These are phyloP conservation scores for Drosophila pseudoobscura DNA, from an alignment of 1,140 invertebrate genomes.

Conservation along the genomic window DNA sequence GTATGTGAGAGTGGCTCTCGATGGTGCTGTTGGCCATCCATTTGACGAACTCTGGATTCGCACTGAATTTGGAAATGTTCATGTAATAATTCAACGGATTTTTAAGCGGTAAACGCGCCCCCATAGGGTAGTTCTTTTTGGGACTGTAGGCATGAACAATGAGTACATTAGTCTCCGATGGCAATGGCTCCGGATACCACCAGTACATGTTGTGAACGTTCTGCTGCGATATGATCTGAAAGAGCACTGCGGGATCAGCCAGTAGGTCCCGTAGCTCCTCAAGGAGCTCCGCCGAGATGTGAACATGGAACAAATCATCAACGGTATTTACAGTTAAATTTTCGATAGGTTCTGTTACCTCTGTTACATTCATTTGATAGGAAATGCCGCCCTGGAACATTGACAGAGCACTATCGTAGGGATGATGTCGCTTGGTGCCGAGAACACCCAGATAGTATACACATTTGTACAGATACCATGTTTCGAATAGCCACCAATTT, in stretches of 20 bases:
- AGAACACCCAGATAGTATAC: conserved; percentile 24
- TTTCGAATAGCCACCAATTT: conserved; percentile 26
- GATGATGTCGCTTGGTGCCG: conserved; percentile 8
- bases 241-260: conserved; percentile 3
- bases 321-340: not conserved
- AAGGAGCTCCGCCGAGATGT: conserved; percentile 1
- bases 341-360: not conserved
- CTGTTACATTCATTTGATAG: conserved; percentile 25
- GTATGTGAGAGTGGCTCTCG: not conserved
- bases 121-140: not conserved
- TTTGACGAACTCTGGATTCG: not conserved
- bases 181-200: conserved; percentile 35
- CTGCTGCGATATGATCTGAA: conserved; percentile 37
- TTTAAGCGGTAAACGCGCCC: fast-evolving
- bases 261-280: not conserved
- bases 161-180: conserved; percentile 13
- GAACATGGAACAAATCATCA: conserved; percentile 1
- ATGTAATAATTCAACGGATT: conserved; percentile 16
- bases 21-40: conserved; percentile 30
- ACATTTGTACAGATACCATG: conserved; percentile 33
- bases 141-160: conserved; percentile 25
- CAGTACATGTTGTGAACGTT: conserved; percentile 24
- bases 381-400: conserved; percentile 1
- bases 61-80: conserved; percentile 17
- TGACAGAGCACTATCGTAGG: conserved; percentile 1